Conservation (phyloP, 2,113 vertebrate species). For the Actenoides hombroni region DNA sequence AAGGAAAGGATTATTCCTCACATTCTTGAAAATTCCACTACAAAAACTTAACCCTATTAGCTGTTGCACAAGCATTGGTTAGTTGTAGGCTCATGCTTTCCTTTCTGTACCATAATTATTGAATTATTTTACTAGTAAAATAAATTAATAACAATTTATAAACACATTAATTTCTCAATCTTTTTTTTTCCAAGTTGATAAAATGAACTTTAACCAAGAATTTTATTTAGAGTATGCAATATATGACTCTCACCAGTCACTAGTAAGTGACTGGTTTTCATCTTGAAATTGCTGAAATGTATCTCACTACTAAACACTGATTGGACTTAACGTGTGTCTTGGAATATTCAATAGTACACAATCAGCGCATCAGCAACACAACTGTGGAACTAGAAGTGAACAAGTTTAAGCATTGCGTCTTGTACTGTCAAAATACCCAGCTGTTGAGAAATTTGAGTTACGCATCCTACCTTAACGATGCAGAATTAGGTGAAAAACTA, state of each 20-base stretch:
- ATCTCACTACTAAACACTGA: neutral
- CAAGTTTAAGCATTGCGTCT: neutral
- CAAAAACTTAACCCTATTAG: neutral
- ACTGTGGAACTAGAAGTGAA: neutral
- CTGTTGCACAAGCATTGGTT: neutral
- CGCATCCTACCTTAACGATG: neutral
- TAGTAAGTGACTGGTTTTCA: neutral
- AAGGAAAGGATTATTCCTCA: neutral
- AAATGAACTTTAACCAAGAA: neutral
- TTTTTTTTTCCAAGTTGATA: neutral
- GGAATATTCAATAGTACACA: neutral
- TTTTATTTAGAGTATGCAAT: neutral
- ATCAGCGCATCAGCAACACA: neutral
- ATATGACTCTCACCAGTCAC: neutral
- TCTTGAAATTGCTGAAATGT: neutral
- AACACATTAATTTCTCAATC: neutral
- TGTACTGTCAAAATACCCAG: neutral
- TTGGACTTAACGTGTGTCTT: neutral
- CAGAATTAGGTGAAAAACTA: neutral
- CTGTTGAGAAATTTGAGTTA: neutral
- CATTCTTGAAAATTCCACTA: neutral
- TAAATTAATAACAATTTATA: neutral
- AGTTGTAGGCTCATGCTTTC: neutral
- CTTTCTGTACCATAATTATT: neutral
- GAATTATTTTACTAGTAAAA: neutral